Base-by-base conservation (phyloP, 1,140 invertebrate genomes). In the Latrodectus geometricus region DNA sequence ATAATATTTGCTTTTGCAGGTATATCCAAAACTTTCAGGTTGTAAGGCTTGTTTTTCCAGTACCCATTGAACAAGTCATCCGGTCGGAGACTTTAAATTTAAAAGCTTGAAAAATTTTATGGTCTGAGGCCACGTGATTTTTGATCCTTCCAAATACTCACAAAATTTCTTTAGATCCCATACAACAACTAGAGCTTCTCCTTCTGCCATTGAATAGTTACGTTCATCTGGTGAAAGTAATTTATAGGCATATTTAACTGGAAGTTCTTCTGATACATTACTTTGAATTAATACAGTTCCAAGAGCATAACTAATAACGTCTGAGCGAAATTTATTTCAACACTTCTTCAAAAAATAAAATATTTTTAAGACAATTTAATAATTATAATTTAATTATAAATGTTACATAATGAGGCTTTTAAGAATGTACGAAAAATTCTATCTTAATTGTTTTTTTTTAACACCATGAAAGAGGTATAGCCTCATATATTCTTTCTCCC, bases 201-300 rank as follows among this genome's bases (percentile, higher is more conserved):
- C 77, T 56, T 89, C 73, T 17, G 89, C 89, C 35, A 80, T 87
- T 54, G 88, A 89, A 73, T 89, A 90, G n/a, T 88, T 89, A 14
- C 23, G 23, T 73, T 90, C 83, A 48, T 49, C 66, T 17, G 68
- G 5, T 49, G 9, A 20, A 5, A 86, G 48, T 11, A 68, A 23
- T 61, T 50, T 23, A 61, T 76, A 79, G 35, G 76, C 88, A 88
- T 89, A 90, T 5, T 88, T 88, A 12, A 90, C 89, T 0, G 89
- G 88, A 20, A 85, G 56, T 72, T 88, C n/a, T n/a, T n/a, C n/a
- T n/a, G n/a, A n/a, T n/a, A n/a, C n/a, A n/a, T n/a, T n/a, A n/a
- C n/a, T n/a, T 88, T 91, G 89, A 9, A 88, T 88, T 69, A 91
- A 88, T n/a, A 90, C 89, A 20, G 86, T 88, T 20, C 90, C 89